Percentiles rank a stretch among this genome's conserved stretches.
Conservation (phyloP, 2,113 vertebrate genomes). For the Raphicerus campestris region DNA sequence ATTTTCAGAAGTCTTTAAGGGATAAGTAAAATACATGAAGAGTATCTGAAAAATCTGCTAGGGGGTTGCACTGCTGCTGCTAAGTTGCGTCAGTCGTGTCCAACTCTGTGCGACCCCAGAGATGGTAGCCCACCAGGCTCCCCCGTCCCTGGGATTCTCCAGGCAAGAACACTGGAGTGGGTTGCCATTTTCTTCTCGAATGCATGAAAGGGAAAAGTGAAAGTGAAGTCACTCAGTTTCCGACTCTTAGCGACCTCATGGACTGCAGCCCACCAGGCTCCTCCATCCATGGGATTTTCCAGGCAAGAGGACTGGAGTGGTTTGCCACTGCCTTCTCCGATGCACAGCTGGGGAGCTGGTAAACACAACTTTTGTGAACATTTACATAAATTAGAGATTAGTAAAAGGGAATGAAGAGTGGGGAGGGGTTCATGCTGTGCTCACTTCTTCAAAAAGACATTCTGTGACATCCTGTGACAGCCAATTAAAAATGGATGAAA, state of each 20-base stretch:
- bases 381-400: conserved; percentile 33
- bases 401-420: neutral
- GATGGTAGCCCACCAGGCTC: no score
- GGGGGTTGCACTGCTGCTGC: neutral
- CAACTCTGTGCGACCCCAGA: fast-evolving
- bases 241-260: no score
- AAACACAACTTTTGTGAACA: neutral
- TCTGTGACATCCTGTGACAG: neutral
- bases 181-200: no score
- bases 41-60: conserved; percentile 11
- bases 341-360: neutral
- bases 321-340: no score
- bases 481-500: conserved; percentile 25
- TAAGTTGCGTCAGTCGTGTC: no score
- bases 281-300: no score
- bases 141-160: no score
- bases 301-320: no score
- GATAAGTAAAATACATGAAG: neutral
- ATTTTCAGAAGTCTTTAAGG: neutral
- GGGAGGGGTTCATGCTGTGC: neutral
- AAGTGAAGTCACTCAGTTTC: no score
- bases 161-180: no score
- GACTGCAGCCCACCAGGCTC: no score
- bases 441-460: neutral
- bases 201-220: no score